Base-by-base conservation (phyloP, 2,797 vertebrate genomes). In the Eurystomus glaucurus region DNA sequence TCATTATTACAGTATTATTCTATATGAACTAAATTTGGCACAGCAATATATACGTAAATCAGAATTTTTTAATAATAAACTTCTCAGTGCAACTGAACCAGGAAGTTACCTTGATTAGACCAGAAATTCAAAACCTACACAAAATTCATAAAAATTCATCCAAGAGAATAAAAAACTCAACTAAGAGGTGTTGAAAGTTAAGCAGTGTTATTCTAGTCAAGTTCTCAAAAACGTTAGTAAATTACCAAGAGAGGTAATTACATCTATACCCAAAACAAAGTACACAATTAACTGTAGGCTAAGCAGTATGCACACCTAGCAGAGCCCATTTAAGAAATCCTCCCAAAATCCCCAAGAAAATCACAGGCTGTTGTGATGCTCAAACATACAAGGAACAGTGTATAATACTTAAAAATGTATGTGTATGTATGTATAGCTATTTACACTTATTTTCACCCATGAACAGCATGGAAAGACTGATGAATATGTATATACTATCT, bases 41-140 rank as follows among this genome's bases (percentile, higher is more conserved):
- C 85, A 93, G 76, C 65, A 96, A 93, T 75, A 96, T 92, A 39
- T 50, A 96, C 85, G 81, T 69, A 96, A 93, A 93, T 81, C 92
- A 64, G 77, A 81, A 4, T 31, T 41, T 97, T 94, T 80, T 64
- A 88, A 90, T 95, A 94, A 90, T 66, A 66, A 86, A 85, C 33
- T 85, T 58, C 74, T 31, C 20, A 91, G 39, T 28, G 60, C 72
- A 93, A 82, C 64, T 93, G 82, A 96, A 90, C 82, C 66, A 81
- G 76, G 62, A 91, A 94, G 25, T 95, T 91, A 25, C 20, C 60
- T 70, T 86, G 71, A 68, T 37, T 77, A 85, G 71, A 55, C 74
- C 16, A 62, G 55, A 92, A 96, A 60, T 58, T 68, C 14, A 14
- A 86, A 88, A 88, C 88, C n/a, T 64, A 41, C 39, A 66, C 3